Conservation (phyloP, 2,797 vertebrate genomes). For the Astyanax mexicanus region DNA sequence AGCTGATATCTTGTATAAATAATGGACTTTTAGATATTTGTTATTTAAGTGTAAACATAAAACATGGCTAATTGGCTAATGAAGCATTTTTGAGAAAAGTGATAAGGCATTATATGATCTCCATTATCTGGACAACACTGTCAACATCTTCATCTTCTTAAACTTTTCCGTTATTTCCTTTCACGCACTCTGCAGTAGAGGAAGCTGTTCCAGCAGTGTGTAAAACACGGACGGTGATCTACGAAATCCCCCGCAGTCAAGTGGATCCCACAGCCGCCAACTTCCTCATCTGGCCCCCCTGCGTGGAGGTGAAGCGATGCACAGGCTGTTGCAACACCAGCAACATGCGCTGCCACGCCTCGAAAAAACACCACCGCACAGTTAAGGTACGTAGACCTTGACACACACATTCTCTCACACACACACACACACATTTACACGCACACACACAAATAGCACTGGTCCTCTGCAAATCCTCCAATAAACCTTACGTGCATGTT, state of each 20-base stretch:
- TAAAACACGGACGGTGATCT: slow-evolving; percentile 91
- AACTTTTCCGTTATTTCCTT: background rate
- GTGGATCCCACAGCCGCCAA: slow-evolving; percentile 95
- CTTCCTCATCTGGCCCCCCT: slow-evolving; percentile 96
- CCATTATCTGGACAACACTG: background rate
- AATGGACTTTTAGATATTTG: no score
- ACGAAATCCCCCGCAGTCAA: slow-evolving; percentile 95
- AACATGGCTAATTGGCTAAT: no score
- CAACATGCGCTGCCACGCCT: slow-evolving; percentile 87
- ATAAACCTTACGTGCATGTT: background rate
- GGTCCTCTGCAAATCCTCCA: background rate
- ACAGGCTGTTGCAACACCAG: slow-evolving; percentile 94
- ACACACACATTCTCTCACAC: slow-evolving; percentile 15
- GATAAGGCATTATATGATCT: background rate
- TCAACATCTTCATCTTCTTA: background rate
- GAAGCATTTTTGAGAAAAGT: no score
- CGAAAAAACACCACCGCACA: slow-evolving; percentile 86
- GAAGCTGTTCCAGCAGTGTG: slow-evolving; percentile 91
- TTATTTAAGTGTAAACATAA: no score
- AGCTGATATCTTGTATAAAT: no score
- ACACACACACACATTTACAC: slow-evolving; percentile 27
- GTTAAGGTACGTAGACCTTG: slow-evolving; percentile 86
- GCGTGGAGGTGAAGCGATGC: slow-evolving; percentile 95
- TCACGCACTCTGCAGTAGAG: slow-evolving; percentile 67
- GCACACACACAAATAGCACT: slow-evolving; percentile 21